Evolutionary conservation across 2,113 vertebrate species (phyloP), one percentile per base, ranked within the genome.

Genomic region (Salvelinus sp.): DNA sequence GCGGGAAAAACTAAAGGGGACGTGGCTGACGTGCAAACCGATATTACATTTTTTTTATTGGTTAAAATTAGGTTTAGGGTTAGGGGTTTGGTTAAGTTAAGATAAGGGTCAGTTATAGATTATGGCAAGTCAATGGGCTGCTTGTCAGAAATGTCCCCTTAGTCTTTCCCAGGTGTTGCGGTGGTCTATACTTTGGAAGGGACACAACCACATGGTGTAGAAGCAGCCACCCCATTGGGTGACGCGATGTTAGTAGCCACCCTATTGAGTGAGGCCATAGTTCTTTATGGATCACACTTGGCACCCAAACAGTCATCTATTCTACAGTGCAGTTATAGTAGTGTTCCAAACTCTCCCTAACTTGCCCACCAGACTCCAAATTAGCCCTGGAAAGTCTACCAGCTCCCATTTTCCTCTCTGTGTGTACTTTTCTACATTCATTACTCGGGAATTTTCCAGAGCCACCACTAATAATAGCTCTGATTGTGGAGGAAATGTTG

Each of bases 391-490:
- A 22, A 73, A 3, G 25, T 48, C 68, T 72, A 71, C 71, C 62
- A 22, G 38, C 79, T 27, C 0, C 23, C 25, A 22, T 62, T 62
- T 69, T 75, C 58, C 72, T 60, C 66, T 67, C 48, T 4, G 12
- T 76, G 73, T 87, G 79, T 79, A 80, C 77, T 79, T 81, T 85
- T 84, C 81, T 73, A 73, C 74, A 85, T 82, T 87, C 86, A 88
- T 83, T 87, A 82, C 78, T 69, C 62, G 78, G 81, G 88, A 88
- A 88, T 88, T 87, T 90, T 91, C 80, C 84, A 87, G 74, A 84
- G 76, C 83, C 87, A 80, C 74, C 54, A 86, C 85, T 91, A 86
- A 87, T 89, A 93, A 89, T 85, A 87, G 75, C 85, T 80, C 78
- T 82, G 79, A 88, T 82, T 88, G 67, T 80, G 68, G 67, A 74